Conservation (phyloP, 2,113 vertebrate genomes). For the Eurystomus gularis region DNA sequence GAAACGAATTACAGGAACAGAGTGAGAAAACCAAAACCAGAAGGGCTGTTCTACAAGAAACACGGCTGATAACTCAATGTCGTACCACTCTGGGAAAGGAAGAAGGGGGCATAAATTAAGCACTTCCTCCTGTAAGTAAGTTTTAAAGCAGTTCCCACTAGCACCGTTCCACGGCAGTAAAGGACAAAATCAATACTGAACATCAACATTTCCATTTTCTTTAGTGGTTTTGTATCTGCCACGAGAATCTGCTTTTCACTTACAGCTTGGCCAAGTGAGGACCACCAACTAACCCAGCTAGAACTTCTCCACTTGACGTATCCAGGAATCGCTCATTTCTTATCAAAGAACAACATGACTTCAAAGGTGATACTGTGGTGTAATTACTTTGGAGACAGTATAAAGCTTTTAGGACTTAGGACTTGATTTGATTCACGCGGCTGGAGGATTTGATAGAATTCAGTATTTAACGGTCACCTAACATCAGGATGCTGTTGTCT, state of each 20-base stretch:
- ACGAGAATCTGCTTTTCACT: background rate
- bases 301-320: background rate
- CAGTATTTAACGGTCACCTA: background rate
- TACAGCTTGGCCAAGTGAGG: background rate
- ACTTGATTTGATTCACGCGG: background rate
- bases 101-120: background rate
- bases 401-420: background rate
- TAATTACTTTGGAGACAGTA: background rate
- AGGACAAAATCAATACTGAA: conserved; percentile 27
- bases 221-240: background rate
- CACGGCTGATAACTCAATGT: background rate
- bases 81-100: background rate
- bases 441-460: background rate
- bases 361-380: background rate
- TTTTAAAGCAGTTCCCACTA: conserved; percentile 32
- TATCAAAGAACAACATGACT: background rate
- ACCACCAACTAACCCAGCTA: background rate
- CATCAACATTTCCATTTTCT: conserved; percentile 21
- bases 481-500: background rate
- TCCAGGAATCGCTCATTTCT: background rate
- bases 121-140: background rate
- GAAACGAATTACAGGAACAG: background rate
- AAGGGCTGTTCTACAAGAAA: background rate
- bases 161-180: conserved; percentile 7
- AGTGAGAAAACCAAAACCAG: background rate